Conservation (phyloP, 2,888 invertebrate genomes). For the Lasioglossum oenotherae region DNA sequence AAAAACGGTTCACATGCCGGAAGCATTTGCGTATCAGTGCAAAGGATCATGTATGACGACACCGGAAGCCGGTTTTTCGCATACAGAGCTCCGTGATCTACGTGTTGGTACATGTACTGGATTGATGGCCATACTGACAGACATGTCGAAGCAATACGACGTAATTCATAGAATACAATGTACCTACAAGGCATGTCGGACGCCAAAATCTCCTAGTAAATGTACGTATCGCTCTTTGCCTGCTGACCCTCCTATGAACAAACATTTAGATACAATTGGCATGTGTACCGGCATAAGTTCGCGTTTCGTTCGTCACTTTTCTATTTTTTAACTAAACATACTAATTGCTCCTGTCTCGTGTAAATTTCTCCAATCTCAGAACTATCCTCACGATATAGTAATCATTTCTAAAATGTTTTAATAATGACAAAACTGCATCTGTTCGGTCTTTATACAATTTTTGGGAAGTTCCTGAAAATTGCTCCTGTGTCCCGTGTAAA, state of each 20-base stretch:
- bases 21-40: slow-evolving; percentile 20
- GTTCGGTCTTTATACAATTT: too few relatives aligned
- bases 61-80: slow-evolving; percentile 28
- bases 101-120: slow-evolving; percentile 17
- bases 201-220: slow-evolving; percentile 87
- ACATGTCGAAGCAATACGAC: slow-evolving; percentile 60
- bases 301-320: slow-evolving; percentile 18
- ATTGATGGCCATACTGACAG: slow-evolving; percentile 38
- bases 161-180: slow-evolving; percentile 66
- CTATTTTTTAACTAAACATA: background rate
- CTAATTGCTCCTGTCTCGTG: background rate
- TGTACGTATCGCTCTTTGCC: slow-evolving; percentile 92
- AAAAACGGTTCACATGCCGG: background rate
- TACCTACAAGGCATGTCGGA: slow-evolving; percentile 70
- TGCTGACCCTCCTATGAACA: slow-evolving; percentile 81
- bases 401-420: background rate
- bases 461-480: too few relatives aligned
- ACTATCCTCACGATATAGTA: background rate
- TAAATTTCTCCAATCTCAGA: background rate
- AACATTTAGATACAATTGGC: slow-evolving; percentile 72
- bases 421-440: too few relatives aligned
- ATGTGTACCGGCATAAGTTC: slow-evolving; percentile 43
- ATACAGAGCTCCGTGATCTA: background rate
- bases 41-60: slow-evolving; percentile 25
- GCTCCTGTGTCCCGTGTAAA: background rate